Evolutionary conservation across 2,797 vertebrate genomes (phyloP).

Genomic region (Zenarchopterus dispar): DNA sequence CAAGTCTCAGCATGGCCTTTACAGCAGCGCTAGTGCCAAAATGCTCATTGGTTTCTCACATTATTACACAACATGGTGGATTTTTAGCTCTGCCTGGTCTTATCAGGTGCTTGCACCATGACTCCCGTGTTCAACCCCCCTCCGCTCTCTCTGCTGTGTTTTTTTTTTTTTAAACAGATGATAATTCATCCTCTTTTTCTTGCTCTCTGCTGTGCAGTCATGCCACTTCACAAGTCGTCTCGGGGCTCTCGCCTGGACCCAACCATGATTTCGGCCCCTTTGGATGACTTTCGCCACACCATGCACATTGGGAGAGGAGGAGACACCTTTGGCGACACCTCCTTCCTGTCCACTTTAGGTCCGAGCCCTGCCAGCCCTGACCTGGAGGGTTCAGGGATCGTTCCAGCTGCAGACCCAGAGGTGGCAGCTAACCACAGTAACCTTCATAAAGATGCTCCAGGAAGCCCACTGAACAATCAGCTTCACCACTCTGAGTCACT

Average conservation of each 20-base stretch:
- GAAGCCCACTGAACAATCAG: conserved; percentile 48
- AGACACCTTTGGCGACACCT: conserved; percentile 93
- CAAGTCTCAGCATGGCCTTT: conserved; percentile 85
- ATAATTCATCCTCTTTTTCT: background rate
- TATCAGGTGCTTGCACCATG: conserved; percentile 29
- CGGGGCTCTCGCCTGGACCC: conserved; percentile 86
- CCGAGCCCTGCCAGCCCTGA: conserved; percentile 60
- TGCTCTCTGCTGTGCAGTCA: conserved; percentile 61
- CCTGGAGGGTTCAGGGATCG: conserved; percentile 42
- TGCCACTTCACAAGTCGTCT: conserved; percentile 91
- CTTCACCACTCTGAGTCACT: conserved; percentile 83
- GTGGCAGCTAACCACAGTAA: conserved; percentile 48
- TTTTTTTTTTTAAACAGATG: background rate
- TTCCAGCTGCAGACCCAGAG: conserved; percentile 37
- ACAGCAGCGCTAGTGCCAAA: conserved; percentile 55
- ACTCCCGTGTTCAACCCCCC: background rate
- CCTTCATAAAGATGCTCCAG: conserved; percentile 43
- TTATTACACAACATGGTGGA: conserved; percentile 62
- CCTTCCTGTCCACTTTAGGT: conserved; percentile 88
- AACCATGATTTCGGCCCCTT: conserved; percentile 88
- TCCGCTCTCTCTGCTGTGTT: background rate
- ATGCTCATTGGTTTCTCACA: conserved; percentile 65
- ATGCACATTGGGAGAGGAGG: conserved; percentile 95
- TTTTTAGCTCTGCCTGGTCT: conserved; percentile 36
- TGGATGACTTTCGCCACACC: conserved; percentile 92